Percentiles rank a stretch among this genome's conserved stretches.
These are phyloP conservation scores for Brassicogethes aeneus DNA, from an alignment of 2,888 invertebrate species.

Conservation along the genomic window DNA sequence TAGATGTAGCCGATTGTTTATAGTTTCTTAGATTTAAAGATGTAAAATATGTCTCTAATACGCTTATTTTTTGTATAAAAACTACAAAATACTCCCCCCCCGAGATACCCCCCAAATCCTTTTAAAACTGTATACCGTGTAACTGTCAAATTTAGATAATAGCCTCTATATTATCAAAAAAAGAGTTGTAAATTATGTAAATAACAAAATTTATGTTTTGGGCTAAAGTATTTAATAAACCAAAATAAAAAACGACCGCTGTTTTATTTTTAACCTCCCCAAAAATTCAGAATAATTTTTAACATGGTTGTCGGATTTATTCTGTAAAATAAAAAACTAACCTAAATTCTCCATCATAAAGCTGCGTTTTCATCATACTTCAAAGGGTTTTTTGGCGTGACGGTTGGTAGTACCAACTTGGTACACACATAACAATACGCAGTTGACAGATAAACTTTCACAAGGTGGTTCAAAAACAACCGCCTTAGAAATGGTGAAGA, in stretches of 20 bases:
- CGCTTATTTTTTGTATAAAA: slow-evolving; percentile 27
- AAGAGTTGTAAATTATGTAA: slow-evolving; percentile 25
- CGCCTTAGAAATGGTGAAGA: too few relatives aligned
- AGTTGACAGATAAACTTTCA: too few relatives aligned
- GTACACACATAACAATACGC: too few relatives aligned
- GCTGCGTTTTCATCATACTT: too few relatives aligned
- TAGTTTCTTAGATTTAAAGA: slow-evolving; percentile 14
- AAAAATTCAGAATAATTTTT: too few relatives aligned
- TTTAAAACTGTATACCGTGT: slow-evolving; percentile 22
- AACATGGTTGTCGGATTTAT: too few relatives aligned
- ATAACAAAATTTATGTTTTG: slow-evolving; percentile 30
- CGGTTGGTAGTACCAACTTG: too few relatives aligned
- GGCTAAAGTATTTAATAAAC: slow-evolving; percentile 28
- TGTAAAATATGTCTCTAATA: slow-evolving; percentile 22
- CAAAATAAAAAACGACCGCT: slow-evolving; percentile 14
- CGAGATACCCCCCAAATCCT: too few relatives aligned
- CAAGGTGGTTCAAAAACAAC: too few relatives aligned
- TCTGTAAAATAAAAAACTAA: too few relatives aligned
- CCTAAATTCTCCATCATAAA: too few relatives aligned
- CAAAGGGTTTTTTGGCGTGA: too few relatives aligned
- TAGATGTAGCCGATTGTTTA: slow-evolving; percentile 11
- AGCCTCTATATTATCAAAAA: slow-evolving; percentile 12
- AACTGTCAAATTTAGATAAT: slow-evolving; percentile 17
- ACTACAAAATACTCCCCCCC: slow-evolving; percentile 22
- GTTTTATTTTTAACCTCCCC: not conserved